Percentiles rank a stretch among this genome's conserved stretches.
Evolutionary conservation across 2,113 vertebrate species (phyloP).

Genomic region (Tychaedon coryphoeus): DNA sequence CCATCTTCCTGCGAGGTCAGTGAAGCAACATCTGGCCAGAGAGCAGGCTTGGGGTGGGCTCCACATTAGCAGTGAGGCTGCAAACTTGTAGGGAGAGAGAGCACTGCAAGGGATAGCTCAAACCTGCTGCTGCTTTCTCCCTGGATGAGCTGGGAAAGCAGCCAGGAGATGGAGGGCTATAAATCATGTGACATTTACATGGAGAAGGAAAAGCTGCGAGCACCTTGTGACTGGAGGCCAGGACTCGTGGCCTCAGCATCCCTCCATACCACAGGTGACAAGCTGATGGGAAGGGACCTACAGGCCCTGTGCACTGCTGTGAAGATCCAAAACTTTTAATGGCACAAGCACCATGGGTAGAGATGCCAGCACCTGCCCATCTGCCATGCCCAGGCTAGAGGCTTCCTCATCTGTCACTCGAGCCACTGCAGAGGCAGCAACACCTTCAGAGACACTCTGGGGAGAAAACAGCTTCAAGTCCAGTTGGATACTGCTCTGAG

Average conservation of each 20-base stretch:
- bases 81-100: not conserved
- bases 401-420: not conserved
- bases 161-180: not conserved
- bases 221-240: not conserved
- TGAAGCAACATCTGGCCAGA: constrained; percentile 4
- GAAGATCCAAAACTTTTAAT: not conserved
- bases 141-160: not conserved
- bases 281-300: not conserved
- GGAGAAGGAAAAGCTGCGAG: not conserved
- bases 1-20: not conserved
- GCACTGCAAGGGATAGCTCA: not conserved
- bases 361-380: not conserved
- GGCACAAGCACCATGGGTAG: not conserved
- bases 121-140: not conserved
- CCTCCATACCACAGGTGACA: not conserved
- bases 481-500: not conserved
- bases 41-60: not conserved
- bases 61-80: not conserved
- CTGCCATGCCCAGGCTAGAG: not conserved
- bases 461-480: not conserved
- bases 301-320: fast-evolving
- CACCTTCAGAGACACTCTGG: not conserved
- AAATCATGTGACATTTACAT: not conserved
- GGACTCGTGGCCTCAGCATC: not conserved
- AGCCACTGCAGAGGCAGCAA: not conserved